Evolutionary conservation across 2,113 vertebrate species (phyloP).

Genomic region (Eretmochelys imbricata): DNA sequence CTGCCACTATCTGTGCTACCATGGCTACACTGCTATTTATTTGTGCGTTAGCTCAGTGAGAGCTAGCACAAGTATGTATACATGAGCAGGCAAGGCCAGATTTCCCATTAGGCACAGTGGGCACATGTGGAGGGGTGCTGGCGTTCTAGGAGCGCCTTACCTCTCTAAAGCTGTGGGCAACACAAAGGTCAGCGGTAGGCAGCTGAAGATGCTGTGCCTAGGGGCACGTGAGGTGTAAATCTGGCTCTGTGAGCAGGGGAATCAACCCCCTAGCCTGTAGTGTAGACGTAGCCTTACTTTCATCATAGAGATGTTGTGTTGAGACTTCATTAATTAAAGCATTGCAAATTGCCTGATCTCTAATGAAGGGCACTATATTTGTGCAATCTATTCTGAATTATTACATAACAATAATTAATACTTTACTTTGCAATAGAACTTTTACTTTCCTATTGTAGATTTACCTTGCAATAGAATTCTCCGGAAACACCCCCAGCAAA

Average conservation of each 20-base stretch:
- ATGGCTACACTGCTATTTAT: not conserved
- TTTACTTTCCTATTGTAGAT: not conserved
- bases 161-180: too few relatives aligned
- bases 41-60: not conserved
- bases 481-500: not conserved
- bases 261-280: not conserved
- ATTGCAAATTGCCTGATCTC: not conserved
- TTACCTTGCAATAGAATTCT: conserved; percentile 26
- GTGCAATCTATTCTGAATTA: not conserved
- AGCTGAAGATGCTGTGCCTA: too few relatives aligned
- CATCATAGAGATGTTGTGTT: not conserved
- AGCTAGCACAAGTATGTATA: not conserved
- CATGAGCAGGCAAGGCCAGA: not conserved
- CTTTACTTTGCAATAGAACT: conserved; percentile 4
- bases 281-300: not conserved
- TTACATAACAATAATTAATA: conserved; percentile 20
- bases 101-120: too few relatives aligned
- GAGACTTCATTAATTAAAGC: not conserved
- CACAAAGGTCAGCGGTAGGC: too few relatives aligned
- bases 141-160: too few relatives aligned
- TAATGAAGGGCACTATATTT: not conserved
- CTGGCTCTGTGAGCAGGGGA: not conserved
- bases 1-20: not conserved
- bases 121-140: too few relatives aligned
- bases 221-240: too few relatives aligned